Percentiles rank a stretch among this genome's conserved stretches.
Evolutionary conservation across 2,888 invertebrate genomes (phyloP).

Genomic region (Drosophila fulvimacula): DNA sequence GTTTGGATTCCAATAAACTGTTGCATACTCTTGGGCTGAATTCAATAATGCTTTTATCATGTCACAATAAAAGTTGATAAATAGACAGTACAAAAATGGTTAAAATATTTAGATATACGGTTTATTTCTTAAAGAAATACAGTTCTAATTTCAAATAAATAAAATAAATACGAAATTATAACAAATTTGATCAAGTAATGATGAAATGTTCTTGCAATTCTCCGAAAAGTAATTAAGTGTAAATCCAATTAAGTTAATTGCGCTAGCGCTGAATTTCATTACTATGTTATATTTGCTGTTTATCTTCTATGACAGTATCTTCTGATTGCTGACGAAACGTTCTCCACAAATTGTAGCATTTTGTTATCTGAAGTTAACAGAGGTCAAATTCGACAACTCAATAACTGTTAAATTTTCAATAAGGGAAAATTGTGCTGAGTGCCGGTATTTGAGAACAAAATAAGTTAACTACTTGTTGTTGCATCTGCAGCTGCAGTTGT

Average conservation of each 20-base stretch:
- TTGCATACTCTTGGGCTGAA: constrained; percentile 8
- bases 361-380: constrained; percentile 12
- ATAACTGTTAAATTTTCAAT: constrained; percentile 5
- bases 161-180: not conserved
- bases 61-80: not conserved
- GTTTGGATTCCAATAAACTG: not conserved
- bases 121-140: not conserved
- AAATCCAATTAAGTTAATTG: not conserved
- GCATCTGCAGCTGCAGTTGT: not conserved
- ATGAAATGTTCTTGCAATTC: not conserved
- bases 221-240: not conserved
- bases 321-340: constrained; percentile 16
- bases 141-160: not conserved
- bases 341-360: not conserved
- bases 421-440: not conserved
- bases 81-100: not conserved
- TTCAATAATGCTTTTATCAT: not conserved
- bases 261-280: no score
- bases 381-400: constrained; percentile 10
- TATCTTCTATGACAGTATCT: not conserved
- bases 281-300: not conserved
- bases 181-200: not conserved
- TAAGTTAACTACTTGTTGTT: constrained; percentile 7
- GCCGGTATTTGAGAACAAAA: not conserved
- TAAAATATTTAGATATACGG: no score